Base-by-base conservation (phyloP, 2,888 invertebrate species). In the Ichneumoninae sp. region DNA sequence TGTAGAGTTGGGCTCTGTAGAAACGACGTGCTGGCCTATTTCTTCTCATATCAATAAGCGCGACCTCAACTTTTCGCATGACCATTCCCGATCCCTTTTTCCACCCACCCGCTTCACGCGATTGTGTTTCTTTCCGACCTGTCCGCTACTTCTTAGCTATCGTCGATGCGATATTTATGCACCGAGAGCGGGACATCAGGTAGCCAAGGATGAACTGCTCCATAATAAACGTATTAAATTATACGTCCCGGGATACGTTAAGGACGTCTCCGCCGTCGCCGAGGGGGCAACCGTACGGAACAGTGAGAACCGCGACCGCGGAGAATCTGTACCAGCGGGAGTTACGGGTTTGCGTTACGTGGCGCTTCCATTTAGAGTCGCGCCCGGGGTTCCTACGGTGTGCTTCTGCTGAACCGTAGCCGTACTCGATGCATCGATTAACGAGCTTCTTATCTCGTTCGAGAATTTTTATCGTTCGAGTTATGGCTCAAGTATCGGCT, bases 361-460 rank as follows among this genome's bases (percentile, higher is more conserved):
- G 69, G 72, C 83, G 83, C 84, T 87, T 84, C 83, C 87, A 84
- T 87, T 89, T 69, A 60, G 57, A 80, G 70, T 72, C 66, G 77
- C 82, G 50, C 82, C 82, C 66, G 69, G 69, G 77, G 81, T 74
- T 77, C 50, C 36, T 44, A 33, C 72, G 44, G 7, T 47, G 33
- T n/a, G n/a, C 72, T 10, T 44, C 47, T 62, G 33, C 72, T 74
- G 44, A 40, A 40, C 57, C 40, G 26, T 44, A 22, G 40, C 50
- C n/a, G 44, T 36, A 26, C 71, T 54, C 70, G 69, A 60, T 65
- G 71, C 86, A 86, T 89, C 90, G 88, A 90, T 90, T 89, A 90
- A 90, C 90, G 88, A 89, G 89, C 83, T 82, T 89, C 90, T 90
- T 90, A 89, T 90, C 89, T 88, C 86, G 86, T 90, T 87, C 65